Base-by-base conservation (phyloP, 2,113 vertebrate species). In the Planiliza haematocheilus region DNA sequence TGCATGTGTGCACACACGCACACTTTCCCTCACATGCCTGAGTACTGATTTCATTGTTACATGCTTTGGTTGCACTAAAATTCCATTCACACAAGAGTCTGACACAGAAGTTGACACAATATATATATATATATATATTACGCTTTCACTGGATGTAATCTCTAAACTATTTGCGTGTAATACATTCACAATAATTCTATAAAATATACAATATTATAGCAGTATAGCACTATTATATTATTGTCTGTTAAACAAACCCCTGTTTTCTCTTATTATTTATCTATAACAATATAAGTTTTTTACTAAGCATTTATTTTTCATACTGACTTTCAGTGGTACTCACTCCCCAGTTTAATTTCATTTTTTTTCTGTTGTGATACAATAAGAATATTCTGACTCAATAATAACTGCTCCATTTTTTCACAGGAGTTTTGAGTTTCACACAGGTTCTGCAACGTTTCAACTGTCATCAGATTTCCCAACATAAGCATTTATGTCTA, bases 41-140 rank as follows among this genome's bases (percentile, higher is more conserved):
- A 7, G 16, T 86, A 92, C 90, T 79, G 89, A 91, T 92, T 70
- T 55, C 8, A 37, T 13, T 6, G 11, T 87, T 88, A 91, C 82
- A 56, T 88, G 86, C 70, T 79, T 13, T 0, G 11, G 67, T 51
- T 74, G 45, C 69, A 81, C 80, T 83, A 80, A 83, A 90, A 83
- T 91, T 90, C 88, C 86, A 91, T 83, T 81, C 68, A 45, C 59
- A 68, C 38, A 75, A 49, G 46, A 77, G 50, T 20, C 37, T 30
- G 10, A 65, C 62, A 61, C 42, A 70, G 36, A 79, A 17, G 34
- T 50, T 13, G 62, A 65, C 37, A 10, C 8, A 55, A 81, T 74
- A 10, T 2, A 74, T 66, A 48, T n/a, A 7, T 10, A 9, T 24
- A 34, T 10, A 34, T 37, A 12, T 57, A 9, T 52, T n/a, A 10